Base-by-base conservation (phyloP, 2,113 vertebrate species). In the Vimba vimba region DNA sequence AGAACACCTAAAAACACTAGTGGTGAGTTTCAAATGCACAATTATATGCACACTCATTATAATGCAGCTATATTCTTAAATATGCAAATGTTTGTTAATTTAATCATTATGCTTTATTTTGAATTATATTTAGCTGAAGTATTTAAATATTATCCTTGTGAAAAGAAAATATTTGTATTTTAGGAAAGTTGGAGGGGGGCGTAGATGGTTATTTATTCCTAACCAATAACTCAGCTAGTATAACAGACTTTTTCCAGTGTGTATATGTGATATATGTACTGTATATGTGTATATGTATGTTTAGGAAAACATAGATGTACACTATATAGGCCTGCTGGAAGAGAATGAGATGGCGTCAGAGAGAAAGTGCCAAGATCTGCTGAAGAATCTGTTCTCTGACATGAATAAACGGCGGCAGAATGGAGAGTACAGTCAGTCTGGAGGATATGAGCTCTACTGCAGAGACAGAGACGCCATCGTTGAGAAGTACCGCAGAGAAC, bases 401-500 rank as follows among this genome's bases (percentile, higher is more conserved):
- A 74, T 93, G 39, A 83, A 71, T 30, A 17, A 83, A 4, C 85
- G 39, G 5, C 25, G 92, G 25, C 36, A 80, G 47, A 17, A 68
- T 0, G 91, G 88, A 1, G 7, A 47, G 0, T 94, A 91, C 77
- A 76, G 84, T 77, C 77, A 66, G 3, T 62, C 85, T 36, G 92
- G 92, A 6, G 92, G 93, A 23, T 89, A 92, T 55, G 4, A 90
- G 0, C 78, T 77, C 2, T 94, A 92, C 66, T 73, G 85, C 62
- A 36, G 4, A 6, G 87, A 91, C 55, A 55, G 81, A 27, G 83
- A 91, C 4, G 4, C 1, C 2, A 8, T 93, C 19, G 25, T 91
- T 55, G 52, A 36, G 11, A 7, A 85, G 36, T 94, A 89, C 73
- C 76, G 84, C 15, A 78, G 19, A 0, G 47, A 55, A 21, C 68